These are phyloP conservation scores for Hydrolagus affinis DNA, from an alignment of 2,113 vertebrate genomes.

Conservation along the genomic window DNA sequence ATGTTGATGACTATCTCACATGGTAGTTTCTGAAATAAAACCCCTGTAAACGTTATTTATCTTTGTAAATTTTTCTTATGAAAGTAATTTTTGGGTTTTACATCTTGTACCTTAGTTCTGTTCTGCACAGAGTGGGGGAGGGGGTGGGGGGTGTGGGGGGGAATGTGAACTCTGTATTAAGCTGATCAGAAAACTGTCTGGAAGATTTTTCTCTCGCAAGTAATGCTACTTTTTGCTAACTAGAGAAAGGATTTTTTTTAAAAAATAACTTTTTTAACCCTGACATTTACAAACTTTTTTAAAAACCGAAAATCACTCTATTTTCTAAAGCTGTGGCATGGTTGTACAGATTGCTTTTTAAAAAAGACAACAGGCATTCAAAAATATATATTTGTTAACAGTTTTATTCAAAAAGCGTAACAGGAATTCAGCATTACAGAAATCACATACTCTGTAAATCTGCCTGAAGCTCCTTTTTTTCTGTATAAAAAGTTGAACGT, in stretches of 20 bases:
- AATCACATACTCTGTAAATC: conserved; percentile 25
- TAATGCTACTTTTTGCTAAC: conserved; percentile 29
- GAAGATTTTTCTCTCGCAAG: conserved; percentile 12
- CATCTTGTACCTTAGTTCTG: conserved; percentile 28
- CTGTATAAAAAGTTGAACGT: conserved; percentile 31
- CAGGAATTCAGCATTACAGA: conserved; percentile 29
- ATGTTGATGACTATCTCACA: not conserved
- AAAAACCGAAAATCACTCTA: conserved; percentile 27
- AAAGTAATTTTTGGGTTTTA: conserved; percentile 26
- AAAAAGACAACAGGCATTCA: conserved; percentile 32
- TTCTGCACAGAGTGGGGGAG: conserved; percentile 27
- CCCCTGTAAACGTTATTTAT: conserved; percentile 30
- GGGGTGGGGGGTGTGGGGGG: no score
- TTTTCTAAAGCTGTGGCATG: conserved; percentile 32
- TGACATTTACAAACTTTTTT: conserved; percentile 23
- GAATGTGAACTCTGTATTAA: conserved; percentile 21
- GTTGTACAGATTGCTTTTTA: conserved; percentile 31
- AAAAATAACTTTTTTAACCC: conserved; percentile 27
- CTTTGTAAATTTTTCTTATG: conserved; percentile 29
- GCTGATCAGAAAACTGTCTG: conserved; percentile 24
- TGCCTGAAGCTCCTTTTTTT: conserved; percentile 27
- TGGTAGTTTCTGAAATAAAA: not conserved
- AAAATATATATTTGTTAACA: conserved; percentile 32
- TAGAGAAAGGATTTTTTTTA: conserved; percentile 21
- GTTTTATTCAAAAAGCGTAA: conserved; percentile 28